phyloP scores from a whole-genome alignment of 1,140 invertebrate genomes.

The Papilio aristodemus region DNA sequence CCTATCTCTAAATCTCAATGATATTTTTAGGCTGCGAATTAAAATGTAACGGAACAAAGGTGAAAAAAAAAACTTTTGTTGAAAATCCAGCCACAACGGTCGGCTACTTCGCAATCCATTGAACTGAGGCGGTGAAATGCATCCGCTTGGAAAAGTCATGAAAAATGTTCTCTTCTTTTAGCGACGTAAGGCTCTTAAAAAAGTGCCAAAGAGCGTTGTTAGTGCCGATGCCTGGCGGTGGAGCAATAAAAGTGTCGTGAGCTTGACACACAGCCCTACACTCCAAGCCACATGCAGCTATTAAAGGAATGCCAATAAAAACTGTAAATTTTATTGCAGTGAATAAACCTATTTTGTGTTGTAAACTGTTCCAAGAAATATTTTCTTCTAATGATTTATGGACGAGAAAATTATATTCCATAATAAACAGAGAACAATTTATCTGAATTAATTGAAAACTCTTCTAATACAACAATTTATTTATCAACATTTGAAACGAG shows the following conservation, averaged over 20 bases:
- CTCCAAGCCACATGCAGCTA: slow-evolving; percentile 19
- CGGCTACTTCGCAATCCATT: slow-evolving; percentile 54
- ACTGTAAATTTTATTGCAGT: slow-evolving; percentile 10
- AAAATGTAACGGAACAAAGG: slow-evolving; percentile 42
- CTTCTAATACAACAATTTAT: slow-evolving; percentile 22
- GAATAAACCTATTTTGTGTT: slow-evolving; percentile 6
- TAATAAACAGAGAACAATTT: slow-evolving; percentile 13
- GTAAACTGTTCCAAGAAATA: not conserved
- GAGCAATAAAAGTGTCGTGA: slow-evolving; percentile 50
- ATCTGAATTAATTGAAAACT: slow-evolving; percentile 13
- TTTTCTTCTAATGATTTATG: slow-evolving; percentile 6
- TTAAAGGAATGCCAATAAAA: slow-evolving; percentile 24
- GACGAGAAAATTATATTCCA: slow-evolving; percentile 23
- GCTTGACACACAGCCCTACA: slow-evolving; percentile 25
- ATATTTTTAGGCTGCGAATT: slow-evolving; percentile 45
- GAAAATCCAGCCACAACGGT: slow-evolving; percentile 53
- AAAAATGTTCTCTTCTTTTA: slow-evolving; percentile 59
- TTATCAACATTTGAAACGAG: slow-evolving; percentile 24
- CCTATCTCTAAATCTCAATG: slow-evolving; percentile 41
- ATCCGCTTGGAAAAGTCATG: slow-evolving; percentile 61
- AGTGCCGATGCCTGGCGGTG: slow-evolving; percentile 35
- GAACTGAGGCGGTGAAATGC: slow-evolving; percentile 59
- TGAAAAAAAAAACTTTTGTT: slow-evolving; percentile 53
- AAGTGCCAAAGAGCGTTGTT: slow-evolving; percentile 55
- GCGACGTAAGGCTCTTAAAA: slow-evolving; percentile 52